Conservation (phyloP, 2,113 vertebrate genomes). For the Megaptera novaeangliae region DNA sequence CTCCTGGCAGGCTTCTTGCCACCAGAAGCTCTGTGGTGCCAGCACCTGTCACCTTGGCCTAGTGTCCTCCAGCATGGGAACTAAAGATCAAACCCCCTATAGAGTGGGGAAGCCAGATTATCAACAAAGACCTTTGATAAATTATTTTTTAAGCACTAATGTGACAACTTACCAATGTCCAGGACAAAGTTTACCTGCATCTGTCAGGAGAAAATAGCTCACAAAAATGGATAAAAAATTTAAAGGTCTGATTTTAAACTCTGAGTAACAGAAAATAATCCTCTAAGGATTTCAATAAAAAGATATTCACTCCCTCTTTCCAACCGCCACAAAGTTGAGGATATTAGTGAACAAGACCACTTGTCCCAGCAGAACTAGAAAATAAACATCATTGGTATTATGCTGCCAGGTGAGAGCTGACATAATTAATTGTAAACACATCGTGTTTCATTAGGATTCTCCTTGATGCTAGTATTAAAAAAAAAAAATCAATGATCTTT, state of each 20-base stretch:
- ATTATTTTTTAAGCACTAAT: neutral
- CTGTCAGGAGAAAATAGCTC: conserved; percentile 31
- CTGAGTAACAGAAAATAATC: conserved; percentile 45
- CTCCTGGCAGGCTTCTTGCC: neutral
- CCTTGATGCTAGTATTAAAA: conserved; percentile 29
- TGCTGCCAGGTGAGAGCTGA: conserved; percentile 51
- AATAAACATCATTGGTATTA: conserved; percentile 68
- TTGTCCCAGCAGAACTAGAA: conserved; percentile 16
- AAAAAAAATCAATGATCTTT: conserved; percentile 73
- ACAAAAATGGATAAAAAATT: conserved; percentile 51
- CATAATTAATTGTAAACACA: conserved; percentile 68
- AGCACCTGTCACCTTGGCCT: neutral
- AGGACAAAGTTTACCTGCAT: neutral
- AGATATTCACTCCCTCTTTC: conserved; percentile 30
- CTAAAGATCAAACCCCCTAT: neutral
- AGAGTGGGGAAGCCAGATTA: neutral
- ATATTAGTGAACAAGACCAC: neutral
- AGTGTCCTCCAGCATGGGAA: neutral
- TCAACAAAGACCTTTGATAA: neutral
- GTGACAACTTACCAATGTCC: neutral
- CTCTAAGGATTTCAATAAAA: conserved; percentile 60
- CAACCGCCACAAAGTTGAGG: neutral
- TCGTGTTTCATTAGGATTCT: conserved; percentile 57
- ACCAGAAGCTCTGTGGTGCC: neutral
- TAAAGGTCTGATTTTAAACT: conserved; percentile 64